Percentiles rank a stretch among this genome's conserved stretches.
phyloP scores from a whole-genome alignment of 2,888 invertebrate species.

The Drosophila macrospina region DNA sequence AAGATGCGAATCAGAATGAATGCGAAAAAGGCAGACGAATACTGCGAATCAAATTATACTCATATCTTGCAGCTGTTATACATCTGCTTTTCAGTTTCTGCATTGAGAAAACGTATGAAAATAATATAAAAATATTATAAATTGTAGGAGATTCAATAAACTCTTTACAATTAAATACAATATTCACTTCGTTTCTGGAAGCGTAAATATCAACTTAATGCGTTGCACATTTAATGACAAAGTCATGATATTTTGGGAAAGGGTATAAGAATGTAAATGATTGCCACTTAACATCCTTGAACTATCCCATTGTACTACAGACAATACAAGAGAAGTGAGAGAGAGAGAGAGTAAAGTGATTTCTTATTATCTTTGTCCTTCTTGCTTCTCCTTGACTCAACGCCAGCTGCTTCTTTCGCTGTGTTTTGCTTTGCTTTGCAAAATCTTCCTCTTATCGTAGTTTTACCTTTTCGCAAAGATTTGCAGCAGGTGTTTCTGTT shows the following conservation, averaged over 20 bases:
- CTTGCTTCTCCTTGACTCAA: background rate
- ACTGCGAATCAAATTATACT: constrained; percentile 32
- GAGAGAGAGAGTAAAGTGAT: background rate
- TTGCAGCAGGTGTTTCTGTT: constrained; percentile 50
- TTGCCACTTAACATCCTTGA: background rate
- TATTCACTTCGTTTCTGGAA: background rate
- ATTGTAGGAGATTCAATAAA: background rate
- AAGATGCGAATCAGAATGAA: constrained; percentile 21
- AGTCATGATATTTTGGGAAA: background rate
- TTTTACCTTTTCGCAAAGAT: constrained; percentile 39
- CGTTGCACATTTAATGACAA: background rate
- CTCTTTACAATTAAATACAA: background rate
- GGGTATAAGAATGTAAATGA: background rate
- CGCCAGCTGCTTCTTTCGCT: constrained; percentile 17
- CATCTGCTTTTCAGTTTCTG: constrained; percentile 28
- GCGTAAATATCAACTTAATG: background rate
- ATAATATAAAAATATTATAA: background rate
- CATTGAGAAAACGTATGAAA: constrained; percentile 26
- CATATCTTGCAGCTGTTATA: constrained; percentile 56
- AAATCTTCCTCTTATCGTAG: constrained; percentile 2
- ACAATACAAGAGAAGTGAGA: background rate
- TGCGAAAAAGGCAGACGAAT: constrained; percentile 14
- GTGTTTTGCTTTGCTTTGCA: constrained; percentile 11
- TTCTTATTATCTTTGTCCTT: background rate
- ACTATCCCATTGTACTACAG: background rate